phyloP scores from a whole-genome alignment of 2,888 invertebrate genomes.

The Polydrusus pterygomalis region DNA sequence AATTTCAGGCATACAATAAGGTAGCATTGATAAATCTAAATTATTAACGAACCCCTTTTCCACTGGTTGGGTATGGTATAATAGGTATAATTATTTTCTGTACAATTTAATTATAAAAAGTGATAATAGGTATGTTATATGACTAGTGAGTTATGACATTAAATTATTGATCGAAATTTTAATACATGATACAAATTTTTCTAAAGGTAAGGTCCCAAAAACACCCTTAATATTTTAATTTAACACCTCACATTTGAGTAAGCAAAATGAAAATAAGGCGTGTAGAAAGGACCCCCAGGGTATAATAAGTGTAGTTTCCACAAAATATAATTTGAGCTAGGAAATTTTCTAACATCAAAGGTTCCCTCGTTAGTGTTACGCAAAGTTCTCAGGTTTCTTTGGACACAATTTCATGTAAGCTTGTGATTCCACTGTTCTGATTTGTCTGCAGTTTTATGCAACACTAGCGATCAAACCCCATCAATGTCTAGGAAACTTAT shows the following conservation, averaged over 20 bases:
- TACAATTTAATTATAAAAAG: conserved; percentile 31
- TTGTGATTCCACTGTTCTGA: no score
- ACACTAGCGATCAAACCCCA: neutral
- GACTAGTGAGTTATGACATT: conserved; percentile 32
- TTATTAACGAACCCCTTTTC: conserved; percentile 9
- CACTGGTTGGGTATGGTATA: conserved; percentile 3
- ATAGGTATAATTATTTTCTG: conserved; percentile 6
- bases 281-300: neutral
- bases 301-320: conserved; percentile 14
- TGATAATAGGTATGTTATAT: conserved; percentile 20
- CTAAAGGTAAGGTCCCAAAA: neutral
- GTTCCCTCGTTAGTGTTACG: no score
- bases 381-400: no score
- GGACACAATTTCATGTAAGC: no score
- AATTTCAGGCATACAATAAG: conserved; percentile 13
- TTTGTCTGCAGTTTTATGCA: no score
- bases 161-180: conserved; percentile 14
- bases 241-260: neutral
- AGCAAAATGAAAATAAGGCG: neutral
- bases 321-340: conserved; percentile 22
- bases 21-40: conserved; percentile 21
- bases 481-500: neutral
- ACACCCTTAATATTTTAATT: neutral
- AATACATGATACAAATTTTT: conserved; percentile 17
- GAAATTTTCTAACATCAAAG: neutral